Percentiles rank a stretch among this genome's conserved stretches.
These are phyloP conservation scores for Syngnathus acus DNA, from an alignment of 2,797 vertebrate species.

Conservation along the genomic window DNA sequence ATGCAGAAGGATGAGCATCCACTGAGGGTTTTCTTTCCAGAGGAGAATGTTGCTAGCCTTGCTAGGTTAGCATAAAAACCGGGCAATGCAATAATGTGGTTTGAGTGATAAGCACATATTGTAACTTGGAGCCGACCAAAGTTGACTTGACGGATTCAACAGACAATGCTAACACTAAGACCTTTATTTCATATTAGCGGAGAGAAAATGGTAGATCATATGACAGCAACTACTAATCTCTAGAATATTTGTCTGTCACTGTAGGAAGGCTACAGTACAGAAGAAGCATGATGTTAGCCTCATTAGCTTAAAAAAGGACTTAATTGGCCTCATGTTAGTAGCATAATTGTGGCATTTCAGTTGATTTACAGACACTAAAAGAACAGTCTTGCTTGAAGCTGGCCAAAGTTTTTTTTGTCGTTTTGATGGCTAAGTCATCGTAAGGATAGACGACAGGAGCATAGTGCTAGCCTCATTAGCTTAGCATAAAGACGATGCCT, in stretches of 20 bases:
- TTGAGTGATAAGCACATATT: not conserved
- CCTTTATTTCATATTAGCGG: too few species aligned
- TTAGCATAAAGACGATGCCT: not conserved
- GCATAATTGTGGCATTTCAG: too few species aligned
- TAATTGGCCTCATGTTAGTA: too few species aligned
- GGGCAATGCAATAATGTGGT: not conserved
- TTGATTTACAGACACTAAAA: not conserved
- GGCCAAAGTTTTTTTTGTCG: not conserved
- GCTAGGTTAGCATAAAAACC: not conserved
- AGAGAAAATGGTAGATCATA: too few species aligned
- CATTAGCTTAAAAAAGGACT: too few species aligned
- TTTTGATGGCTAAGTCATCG: not conserved
- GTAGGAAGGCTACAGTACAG: too few species aligned
- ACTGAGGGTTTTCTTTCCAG: too few species aligned
- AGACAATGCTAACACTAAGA: too few species aligned
- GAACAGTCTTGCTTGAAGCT: not conserved
- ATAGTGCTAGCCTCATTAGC: not conserved
- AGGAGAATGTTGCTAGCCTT: not conserved
- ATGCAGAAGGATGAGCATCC: constrained; percentile 50
- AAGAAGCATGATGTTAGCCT: too few species aligned
- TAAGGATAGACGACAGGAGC: not conserved
- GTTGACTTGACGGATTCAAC: too few species aligned
- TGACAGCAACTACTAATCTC: too few species aligned
- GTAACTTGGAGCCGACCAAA: not conserved
- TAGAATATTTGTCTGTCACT: too few species aligned